Percentiles rank a stretch among this genome's conserved stretches.
Conservation (phyloP, 2,888 invertebrate genomes). For the Pollenia labialis region DNA sequence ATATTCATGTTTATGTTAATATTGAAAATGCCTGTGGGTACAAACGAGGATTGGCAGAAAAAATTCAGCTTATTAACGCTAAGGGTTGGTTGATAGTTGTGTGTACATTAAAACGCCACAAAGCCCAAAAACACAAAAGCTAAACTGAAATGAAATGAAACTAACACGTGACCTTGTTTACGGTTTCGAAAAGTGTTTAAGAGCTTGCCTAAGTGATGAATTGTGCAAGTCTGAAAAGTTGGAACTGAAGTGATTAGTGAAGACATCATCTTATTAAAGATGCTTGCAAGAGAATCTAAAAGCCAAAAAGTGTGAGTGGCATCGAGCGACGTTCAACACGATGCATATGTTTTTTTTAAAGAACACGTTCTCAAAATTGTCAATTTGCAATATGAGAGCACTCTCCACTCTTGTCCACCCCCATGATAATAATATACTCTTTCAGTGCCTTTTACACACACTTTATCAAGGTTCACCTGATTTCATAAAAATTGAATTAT, state of each 20-base stretch:
- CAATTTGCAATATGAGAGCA: slow-evolving; percentile 22
- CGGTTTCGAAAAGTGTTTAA: slow-evolving; percentile 80
- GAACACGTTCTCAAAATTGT: slow-evolving; percentile 58
- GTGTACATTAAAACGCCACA: slow-evolving; percentile 21
- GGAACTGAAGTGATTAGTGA: slow-evolving; percentile 79
- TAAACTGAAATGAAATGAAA: slow-evolving; percentile 57
- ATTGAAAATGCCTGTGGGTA: slow-evolving; percentile 75
- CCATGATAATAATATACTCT: neutral
- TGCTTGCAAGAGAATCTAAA: slow-evolving; percentile 78
- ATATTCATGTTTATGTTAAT: slow-evolving; percentile 71
- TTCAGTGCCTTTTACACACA: neutral
- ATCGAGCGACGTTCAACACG: slow-evolving; percentile 79
- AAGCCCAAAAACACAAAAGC: slow-evolving; percentile 65
- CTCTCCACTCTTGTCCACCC: slow-evolving; percentile 2
- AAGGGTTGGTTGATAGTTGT: slow-evolving; percentile 69
- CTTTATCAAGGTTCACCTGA: slow-evolving; percentile 57
- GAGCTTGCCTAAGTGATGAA: slow-evolving; percentile 77
- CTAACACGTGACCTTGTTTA: slow-evolving; percentile 83
- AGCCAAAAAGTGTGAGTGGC: slow-evolving; percentile 81
- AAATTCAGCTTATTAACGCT: slow-evolving; percentile 73
- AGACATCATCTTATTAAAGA: slow-evolving; percentile 78
- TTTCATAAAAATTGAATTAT: slow-evolving; percentile 15
- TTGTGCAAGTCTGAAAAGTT: slow-evolving; percentile 77
- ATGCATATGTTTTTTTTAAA: slow-evolving; percentile 80
- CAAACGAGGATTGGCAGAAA: slow-evolving; percentile 56